Percentiles rank a stretch among this genome's conserved stretches.
These are phyloP conservation scores for Phorcus lineatus DNA, from an alignment of 2,888 invertebrate species.

Conservation along the genomic window DNA sequence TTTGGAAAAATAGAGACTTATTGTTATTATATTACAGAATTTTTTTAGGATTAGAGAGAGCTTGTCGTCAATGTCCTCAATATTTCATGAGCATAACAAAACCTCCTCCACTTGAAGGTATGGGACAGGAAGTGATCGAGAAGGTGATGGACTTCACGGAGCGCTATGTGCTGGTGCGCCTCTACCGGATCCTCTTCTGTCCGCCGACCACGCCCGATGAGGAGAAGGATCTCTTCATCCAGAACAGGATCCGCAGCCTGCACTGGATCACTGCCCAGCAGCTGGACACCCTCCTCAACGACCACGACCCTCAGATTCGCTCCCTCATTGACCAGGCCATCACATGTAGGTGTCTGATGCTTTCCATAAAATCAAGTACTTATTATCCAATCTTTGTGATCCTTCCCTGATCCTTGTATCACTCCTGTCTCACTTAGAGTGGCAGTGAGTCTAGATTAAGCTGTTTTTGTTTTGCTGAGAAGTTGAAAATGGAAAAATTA, in stretches of 20 bases:
- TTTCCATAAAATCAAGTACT: no score
- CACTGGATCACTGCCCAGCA: slow-evolving; percentile 97
- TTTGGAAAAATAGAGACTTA: no score
- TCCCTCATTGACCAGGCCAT: slow-evolving; percentile 95
- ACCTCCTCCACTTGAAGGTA: slow-evolving; percentile 74
- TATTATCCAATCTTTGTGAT: no score
- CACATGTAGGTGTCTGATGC: slow-evolving; percentile 80
- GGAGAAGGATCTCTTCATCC: slow-evolving; percentile 89
- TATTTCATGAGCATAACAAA: not conserved
- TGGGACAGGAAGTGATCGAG: slow-evolving; percentile 85
- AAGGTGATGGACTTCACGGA: slow-evolving; percentile 92
- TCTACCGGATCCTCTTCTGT: slow-evolving; percentile 92
- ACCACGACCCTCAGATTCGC: slow-evolving; percentile 88
- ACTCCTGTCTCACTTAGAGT: no score
- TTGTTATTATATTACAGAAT: no score
- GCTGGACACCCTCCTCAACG: slow-evolving; percentile 93
- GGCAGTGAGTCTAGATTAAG: no score
- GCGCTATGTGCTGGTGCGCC: slow-evolving; percentile 91
- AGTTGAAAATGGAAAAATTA: no score
- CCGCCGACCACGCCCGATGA: slow-evolving; percentile 93
- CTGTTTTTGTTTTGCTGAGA: no score
- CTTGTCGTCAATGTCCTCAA: no score
- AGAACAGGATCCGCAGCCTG: slow-evolving; percentile 91
- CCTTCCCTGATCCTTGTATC: no score
- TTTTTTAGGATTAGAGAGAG: no score